Base-by-base conservation (phyloP, 2,888 invertebrate genomes). In the Cosmopolites sordidus region DNA sequence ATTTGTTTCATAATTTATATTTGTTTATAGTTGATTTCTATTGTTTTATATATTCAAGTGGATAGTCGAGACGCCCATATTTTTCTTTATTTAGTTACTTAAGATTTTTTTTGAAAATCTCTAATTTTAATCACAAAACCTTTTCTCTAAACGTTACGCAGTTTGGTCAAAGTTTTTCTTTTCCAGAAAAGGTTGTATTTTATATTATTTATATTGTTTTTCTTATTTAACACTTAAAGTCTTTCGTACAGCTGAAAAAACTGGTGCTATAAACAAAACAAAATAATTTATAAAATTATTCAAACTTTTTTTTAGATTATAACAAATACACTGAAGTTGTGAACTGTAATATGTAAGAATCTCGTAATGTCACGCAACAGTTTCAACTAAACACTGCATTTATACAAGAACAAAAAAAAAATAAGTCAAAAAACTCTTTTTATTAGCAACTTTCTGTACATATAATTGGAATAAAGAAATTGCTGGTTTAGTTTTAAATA, bases 401-500 rank as follows among this genome's bases (percentile, higher is more conserved):
- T 33, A 33, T 12, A 33, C n/a, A 27, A 9, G 27, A 27, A 9
- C 11, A 12, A 11, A 33, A 33, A 5, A 33, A 33, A 33, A 12
- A 6, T n/a, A n/a, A 33, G 12, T 33, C 12, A 12, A 6, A 11
- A 33, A 33, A 33, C n/a, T 11, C 12, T 33, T 12, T n/a, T n/a
- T n/a, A n/a, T n/a, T n/a, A n/a, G n/a, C n/a, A n/a, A n/a, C 12
- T 33, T 33, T 33, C 4, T n/a, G 5, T 33, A n/a, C n/a, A 33
- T 33, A 33, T 33, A 33, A 3, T 33, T 33, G 11, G n/a, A 22
- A 5, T 22, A 5, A 40, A 47, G 17, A 54, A 37, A 51, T 51
- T 51, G 56, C 51, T 56, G 56, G 48, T 14, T 48, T 48, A 56
- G 56, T 52, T 56, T 56, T 56, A 56, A 56, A 48, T 41, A 46